These are phyloP conservation scores for Muntiacus reevesi DNA, from an alignment of 2,113 vertebrate species.

Conservation along the genomic window DNA sequence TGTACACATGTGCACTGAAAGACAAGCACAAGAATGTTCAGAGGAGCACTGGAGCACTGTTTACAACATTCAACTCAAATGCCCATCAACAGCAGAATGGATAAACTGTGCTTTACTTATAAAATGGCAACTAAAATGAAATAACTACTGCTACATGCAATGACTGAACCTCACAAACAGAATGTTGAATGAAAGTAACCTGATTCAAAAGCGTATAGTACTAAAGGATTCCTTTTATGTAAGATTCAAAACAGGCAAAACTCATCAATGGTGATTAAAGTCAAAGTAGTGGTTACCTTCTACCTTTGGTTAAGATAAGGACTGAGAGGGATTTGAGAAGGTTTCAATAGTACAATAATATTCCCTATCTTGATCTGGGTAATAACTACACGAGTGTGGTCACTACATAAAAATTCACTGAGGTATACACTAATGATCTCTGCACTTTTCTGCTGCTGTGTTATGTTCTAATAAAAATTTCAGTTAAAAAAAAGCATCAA, in stretches of 20 bases:
- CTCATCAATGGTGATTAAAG: neutral
- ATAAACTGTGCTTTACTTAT: neutral
- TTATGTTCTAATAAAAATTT: neutral
- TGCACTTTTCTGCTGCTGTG: neutral
- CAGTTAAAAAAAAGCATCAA: neutral
- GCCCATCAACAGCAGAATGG: neutral
- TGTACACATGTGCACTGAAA: neutral
- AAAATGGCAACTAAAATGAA: conserved; percentile 6
- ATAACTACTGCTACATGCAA: neutral
- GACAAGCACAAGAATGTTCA: neutral
- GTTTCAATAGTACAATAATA: neutral
- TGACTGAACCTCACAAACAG: neutral
- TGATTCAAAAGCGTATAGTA: neutral
- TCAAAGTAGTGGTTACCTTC: neutral
- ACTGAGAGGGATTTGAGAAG: neutral
- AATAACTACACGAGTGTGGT: neutral
- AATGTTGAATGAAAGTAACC: neutral
- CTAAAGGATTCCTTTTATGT: neutral
- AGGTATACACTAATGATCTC: neutral
- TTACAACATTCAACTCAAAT: neutral
- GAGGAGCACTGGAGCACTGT: neutral
- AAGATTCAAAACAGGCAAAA: neutral
- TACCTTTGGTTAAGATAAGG: neutral
- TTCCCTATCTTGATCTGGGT: neutral
- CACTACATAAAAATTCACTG: neutral